Conservation (phyloP, 2,888 invertebrate species). For the Elmis aenea region DNA sequence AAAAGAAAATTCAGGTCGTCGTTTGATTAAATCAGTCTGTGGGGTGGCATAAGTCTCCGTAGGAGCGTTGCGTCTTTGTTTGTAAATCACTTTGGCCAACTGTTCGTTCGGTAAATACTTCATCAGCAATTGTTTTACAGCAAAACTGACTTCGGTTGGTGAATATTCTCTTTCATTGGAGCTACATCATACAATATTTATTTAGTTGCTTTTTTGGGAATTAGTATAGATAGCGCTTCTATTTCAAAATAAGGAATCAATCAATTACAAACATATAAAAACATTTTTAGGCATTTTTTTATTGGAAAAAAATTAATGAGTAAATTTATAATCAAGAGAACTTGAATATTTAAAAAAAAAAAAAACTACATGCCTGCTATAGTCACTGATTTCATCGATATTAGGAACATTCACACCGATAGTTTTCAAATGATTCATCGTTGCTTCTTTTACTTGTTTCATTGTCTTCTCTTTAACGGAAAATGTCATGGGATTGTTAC, state of each 20-base stretch:
- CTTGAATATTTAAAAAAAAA: background rate
- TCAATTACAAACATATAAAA: conserved; percentile 1
- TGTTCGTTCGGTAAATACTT: conserved; percentile 53
- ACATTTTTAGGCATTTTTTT: too few relatives aligned
- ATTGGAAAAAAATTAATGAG: too few relatives aligned
- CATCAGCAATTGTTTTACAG: conserved; percentile 52
- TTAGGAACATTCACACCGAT: conserved; percentile 38
- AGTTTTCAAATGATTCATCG: conserved; percentile 40
- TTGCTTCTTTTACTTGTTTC: conserved; percentile 40
- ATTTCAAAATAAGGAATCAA: background rate
- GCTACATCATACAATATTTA: too few relatives aligned
- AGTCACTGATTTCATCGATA: conserved; percentile 24
- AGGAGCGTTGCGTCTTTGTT: conserved; percentile 9
- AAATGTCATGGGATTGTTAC: too few relatives aligned
- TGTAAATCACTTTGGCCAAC: conserved; percentile 35
- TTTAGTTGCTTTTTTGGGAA: conserved; percentile 3
- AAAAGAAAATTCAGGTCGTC: conserved; percentile 60
- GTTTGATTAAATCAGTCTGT: conserved; percentile 26
- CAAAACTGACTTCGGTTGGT: conserved; percentile 50
- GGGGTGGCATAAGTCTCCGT: background rate
- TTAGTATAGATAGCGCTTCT: too few relatives aligned
- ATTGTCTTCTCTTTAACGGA: conserved; percentile 31
- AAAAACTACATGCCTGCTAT: background rate
- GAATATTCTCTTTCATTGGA: conserved; percentile 23
- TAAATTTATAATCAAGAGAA: too few relatives aligned